phyloP scores from a whole-genome alignment of 2,888 invertebrate species.

The Synergus itoensis region DNA sequence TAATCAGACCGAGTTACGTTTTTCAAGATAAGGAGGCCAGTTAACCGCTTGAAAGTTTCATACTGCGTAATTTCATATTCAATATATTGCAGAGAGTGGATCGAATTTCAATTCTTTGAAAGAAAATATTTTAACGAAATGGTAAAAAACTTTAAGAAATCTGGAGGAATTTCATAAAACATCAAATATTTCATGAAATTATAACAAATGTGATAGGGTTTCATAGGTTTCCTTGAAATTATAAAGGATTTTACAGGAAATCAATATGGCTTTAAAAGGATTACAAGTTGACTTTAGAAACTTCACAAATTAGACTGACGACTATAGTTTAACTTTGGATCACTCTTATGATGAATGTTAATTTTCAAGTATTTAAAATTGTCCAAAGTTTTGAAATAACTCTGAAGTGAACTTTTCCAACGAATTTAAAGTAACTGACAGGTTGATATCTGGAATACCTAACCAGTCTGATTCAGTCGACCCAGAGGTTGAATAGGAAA shows the following conservation, averaged over 20 bases:
- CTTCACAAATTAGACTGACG: neutral
- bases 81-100: neutral
- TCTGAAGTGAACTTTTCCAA: neutral
- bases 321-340: neutral
- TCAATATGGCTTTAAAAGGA: no score
- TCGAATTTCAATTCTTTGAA: neutral
- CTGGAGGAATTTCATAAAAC: no score
- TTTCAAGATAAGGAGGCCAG: neutral
- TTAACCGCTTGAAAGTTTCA: neutral
- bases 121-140: no score
- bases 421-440: neutral
- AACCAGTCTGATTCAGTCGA: neutral
- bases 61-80: neutral
- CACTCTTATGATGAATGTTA: neutral
- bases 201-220: no score
- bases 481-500: neutral
- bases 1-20: neutral
- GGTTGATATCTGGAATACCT: neutral
- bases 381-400: neutral
- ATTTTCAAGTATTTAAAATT: neutral
- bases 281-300: neutral
- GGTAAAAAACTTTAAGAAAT: no score
- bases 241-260: no score
- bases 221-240: no score
- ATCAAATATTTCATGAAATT: no score